Evolutionary conservation across 2,113 vertebrate species (phyloP).

Genomic region (Pantherophis guttatus): DNA sequence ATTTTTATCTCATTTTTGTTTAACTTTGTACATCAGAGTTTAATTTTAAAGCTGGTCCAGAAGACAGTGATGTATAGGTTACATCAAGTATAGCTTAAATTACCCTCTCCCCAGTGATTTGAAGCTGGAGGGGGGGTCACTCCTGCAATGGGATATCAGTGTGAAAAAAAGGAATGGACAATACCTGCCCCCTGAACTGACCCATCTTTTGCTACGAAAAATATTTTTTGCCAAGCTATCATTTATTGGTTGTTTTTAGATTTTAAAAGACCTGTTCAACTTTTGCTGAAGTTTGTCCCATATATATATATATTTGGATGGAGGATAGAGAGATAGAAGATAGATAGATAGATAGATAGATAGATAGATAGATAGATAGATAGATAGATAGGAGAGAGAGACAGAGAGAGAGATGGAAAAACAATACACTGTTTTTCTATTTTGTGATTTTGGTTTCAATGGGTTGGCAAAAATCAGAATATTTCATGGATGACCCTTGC

Average conservation of each 20-base stretch:
- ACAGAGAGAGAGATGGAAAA: conserved; percentile 4
- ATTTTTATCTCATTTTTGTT: conserved; percentile 96
- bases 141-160: conserved; percentile 71
- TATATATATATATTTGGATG: conserved; percentile 44
- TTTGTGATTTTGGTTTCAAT: conserved; percentile 48
- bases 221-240: conserved; percentile 53
- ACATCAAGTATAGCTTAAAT: conserved; percentile 95
- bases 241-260: conserved; percentile 68
- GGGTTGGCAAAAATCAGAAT: conserved; percentile 9
- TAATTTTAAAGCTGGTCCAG: conserved; percentile 91
- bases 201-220: conserved; percentile 60
- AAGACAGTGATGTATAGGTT: conserved; percentile 99
- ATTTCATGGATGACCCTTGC: conserved; percentile 47
- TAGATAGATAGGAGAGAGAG: too few species aligned
- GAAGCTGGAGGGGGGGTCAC: conserved; percentile 68
- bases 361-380: neutral
- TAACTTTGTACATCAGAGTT: conserved; percentile 98
- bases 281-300: conserved; percentile 52
- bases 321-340: neutral
- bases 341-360: neutral
- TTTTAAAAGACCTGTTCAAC: conserved; percentile 59
- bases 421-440: conserved; percentile 44
- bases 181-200: conserved; percentile 81
- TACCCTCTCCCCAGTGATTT: conserved; percentile 89
- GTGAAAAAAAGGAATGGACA: conserved; percentile 82